Conservation (phyloP, 2,797 vertebrate genomes). For the Oreortyx pictus region DNA sequence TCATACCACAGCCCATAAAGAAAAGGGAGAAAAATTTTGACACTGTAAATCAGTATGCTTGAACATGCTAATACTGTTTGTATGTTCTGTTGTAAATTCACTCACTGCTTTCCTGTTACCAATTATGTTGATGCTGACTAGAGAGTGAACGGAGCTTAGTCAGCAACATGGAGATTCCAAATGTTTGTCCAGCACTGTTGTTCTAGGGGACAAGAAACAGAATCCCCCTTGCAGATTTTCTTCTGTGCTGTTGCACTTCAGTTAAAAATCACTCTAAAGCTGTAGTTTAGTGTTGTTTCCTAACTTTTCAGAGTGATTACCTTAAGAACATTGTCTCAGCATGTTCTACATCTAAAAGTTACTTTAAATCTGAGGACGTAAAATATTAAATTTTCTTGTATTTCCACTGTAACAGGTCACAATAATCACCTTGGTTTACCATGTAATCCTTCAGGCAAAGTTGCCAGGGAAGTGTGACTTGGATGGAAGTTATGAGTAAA, state of each 20-base stretch:
- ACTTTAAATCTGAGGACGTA: not conserved
- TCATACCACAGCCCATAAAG: not conserved
- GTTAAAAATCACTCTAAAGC: not conserved
- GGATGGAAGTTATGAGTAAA: not conserved
- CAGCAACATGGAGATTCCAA: not conserved
- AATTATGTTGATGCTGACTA: not conserved
- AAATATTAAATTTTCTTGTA: not conserved
- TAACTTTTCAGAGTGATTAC: not conserved
- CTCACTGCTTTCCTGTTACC: not conserved
- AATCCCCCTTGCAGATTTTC: not conserved
- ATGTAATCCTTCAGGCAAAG: not conserved
- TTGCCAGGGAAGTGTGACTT: not conserved
- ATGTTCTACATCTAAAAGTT: not conserved
- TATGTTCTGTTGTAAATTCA: not conserved
- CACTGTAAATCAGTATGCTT: not conserved
- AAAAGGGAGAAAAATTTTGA: not conserved
- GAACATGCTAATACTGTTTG: not conserved
- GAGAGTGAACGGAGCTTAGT: not conserved
- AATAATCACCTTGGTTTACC: constrained; percentile 27
- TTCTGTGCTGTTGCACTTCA: not conserved
- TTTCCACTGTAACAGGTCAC: not conserved
- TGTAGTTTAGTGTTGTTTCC: not conserved
- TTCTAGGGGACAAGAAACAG: not conserved
- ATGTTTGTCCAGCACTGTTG: not conserved
- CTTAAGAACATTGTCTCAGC: not conserved